Percentiles rank a stretch among this genome's conserved stretches.
Evolutionary conservation across 2,888 invertebrate genomes (phyloP).

Genomic region (Hedya salicella): DNA sequence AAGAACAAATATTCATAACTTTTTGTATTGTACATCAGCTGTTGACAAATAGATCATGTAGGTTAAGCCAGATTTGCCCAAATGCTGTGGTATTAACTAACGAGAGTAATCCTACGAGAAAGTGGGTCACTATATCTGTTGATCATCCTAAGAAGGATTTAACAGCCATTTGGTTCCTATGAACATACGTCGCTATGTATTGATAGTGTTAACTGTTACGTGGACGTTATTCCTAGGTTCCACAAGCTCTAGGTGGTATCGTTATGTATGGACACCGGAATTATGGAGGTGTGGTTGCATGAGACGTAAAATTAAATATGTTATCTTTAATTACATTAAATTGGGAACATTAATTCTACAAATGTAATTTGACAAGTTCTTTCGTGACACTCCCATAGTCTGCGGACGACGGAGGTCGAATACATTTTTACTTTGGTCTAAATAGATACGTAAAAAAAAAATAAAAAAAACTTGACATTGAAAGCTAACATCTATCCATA

Average conservation of each 20-base stretch:
- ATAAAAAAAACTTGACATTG: too few species aligned
- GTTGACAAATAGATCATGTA: conserved; percentile 2
- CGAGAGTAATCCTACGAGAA: conserved; percentile 8
- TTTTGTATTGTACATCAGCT: background rate
- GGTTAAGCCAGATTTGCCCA: background rate
- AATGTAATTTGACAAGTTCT: too few species aligned
- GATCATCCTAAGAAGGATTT: background rate
- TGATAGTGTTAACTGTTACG: background rate
- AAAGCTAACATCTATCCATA: too few species aligned
- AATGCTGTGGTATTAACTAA: background rate
- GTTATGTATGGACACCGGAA: background rate
- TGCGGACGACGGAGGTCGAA: too few species aligned
- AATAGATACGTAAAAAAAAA: too few species aligned
- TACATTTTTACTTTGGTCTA: too few species aligned
- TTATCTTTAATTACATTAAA: too few species aligned
- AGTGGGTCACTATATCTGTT: background rate
- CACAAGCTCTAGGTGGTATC: background rate
- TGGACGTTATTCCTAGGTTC: background rate
- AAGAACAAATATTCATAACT: too few species aligned
- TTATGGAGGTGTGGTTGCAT: too few species aligned
- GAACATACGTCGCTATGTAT: background rate
- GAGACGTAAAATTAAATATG: too few species aligned
- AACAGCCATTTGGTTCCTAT: background rate
- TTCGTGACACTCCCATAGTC: too few species aligned
- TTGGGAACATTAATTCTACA: too few species aligned